phyloP scores from a whole-genome alignment of 2,888 invertebrate genomes.

The Flexamia atlantica region DNA sequence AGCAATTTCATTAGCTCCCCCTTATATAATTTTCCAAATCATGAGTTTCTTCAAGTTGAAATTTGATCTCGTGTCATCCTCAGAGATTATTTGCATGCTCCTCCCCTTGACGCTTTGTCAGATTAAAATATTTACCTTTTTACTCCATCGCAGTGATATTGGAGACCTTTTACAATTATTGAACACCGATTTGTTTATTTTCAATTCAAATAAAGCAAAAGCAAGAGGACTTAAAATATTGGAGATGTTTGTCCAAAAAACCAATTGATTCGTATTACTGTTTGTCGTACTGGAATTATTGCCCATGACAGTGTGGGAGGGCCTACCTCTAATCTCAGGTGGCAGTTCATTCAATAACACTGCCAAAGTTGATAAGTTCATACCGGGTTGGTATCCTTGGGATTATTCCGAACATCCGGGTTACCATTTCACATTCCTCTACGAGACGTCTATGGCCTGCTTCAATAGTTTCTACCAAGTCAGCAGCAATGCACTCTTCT shows the following conservation, averaged over 20 bases:
- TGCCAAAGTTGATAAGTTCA: not conserved
- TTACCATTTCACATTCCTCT: not conserved
- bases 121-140: constrained; percentile 12
- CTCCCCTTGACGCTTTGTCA: not conserved
- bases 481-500: not conserved
- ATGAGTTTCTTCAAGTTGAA: constrained; percentile 21
- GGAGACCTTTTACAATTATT: not conserved
- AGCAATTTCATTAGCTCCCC: not conserved
- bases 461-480: constrained; percentile 11
- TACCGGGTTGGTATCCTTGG: constrained; percentile 29
- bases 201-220: not conserved
- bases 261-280: not conserved
- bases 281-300: constrained; percentile 1
- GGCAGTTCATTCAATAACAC: not conserved
- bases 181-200: not conserved
- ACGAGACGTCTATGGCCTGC: constrained; percentile 11
- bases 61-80: not conserved
- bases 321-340: not conserved
- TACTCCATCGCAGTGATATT: not conserved
- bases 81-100: constrained; percentile 15
- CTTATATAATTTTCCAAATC: constrained; percentile 13
- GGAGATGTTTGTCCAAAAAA: constrained; percentile 7
- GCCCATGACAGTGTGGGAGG: constrained; percentile 15
- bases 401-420: constrained; percentile 1
- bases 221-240: constrained; percentile 8